Percentiles rank a stretch among this genome's conserved stretches.
phyloP scores from a whole-genome alignment of 2,797 vertebrate genomes.

The Lycodopsis pacificus region DNA sequence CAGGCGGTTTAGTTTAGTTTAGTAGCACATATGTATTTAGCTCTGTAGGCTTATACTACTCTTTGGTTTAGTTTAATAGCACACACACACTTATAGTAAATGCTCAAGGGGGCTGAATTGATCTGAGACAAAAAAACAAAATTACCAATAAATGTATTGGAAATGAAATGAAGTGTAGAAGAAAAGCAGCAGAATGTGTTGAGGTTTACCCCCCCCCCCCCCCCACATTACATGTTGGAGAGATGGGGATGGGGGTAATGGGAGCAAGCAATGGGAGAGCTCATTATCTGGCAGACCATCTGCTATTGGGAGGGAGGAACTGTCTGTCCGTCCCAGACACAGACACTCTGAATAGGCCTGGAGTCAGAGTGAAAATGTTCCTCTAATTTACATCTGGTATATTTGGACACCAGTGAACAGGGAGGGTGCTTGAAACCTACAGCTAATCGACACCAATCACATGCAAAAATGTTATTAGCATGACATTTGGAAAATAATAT shows the following conservation, averaged over 20 bases:
- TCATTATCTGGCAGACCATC: slow-evolving; percentile 82
- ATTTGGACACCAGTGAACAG: slow-evolving; percentile 25
- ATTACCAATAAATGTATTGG: slow-evolving; percentile 31
- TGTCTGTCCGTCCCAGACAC: slow-evolving; percentile 75
- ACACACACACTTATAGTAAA: neutral
- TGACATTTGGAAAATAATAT: neutral
- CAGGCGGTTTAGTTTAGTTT: neutral
- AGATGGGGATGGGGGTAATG: slow-evolving; percentile 66
- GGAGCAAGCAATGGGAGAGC: slow-evolving; percentile 75
- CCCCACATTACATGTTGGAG: slow-evolving; percentile 55
- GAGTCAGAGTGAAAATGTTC: slow-evolving; percentile 57
- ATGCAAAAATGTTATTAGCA: neutral
- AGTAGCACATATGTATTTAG: neutral
- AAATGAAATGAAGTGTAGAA: slow-evolving; percentile 39
- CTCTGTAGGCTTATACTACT: neutral
- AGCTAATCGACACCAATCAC: neutral
- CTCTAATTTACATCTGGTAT: slow-evolving; percentile 64
- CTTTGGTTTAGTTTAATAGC: neutral
- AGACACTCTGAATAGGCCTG: slow-evolving; percentile 64
- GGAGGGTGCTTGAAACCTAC: neutral
- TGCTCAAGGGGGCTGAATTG: neutral
- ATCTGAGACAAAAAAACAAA: slow-evolving; percentile 20
- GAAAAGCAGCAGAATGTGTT: slow-evolving; percentile 46
- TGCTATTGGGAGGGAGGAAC: slow-evolving; percentile 75
- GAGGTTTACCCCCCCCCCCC: slow-evolving; percentile 11